These are phyloP conservation scores for Sigmodon hispidus DNA, from an alignment of 2,113 vertebrate genomes.

Conservation along the genomic window DNA sequence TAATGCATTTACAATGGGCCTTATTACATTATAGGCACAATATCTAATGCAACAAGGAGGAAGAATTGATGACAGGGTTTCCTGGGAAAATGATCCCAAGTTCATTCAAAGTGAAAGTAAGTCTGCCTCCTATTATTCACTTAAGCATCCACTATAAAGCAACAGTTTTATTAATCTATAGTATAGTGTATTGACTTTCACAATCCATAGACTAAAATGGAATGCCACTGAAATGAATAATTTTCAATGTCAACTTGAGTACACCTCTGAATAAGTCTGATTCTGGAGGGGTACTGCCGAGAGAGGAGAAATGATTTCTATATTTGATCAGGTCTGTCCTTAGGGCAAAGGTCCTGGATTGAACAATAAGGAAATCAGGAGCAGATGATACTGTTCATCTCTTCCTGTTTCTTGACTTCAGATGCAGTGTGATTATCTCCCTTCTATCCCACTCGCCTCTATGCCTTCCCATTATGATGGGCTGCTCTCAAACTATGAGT, in stretches of 20 bases:
- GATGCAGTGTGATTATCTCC: fast-evolving
- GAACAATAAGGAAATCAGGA: background rate
- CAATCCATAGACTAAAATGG: background rate
- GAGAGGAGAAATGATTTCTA: background rate
- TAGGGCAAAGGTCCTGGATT: too few species aligned
- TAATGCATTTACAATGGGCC: background rate
- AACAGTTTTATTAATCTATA: background rate
- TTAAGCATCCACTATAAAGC: background rate
- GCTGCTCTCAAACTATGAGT: background rate
- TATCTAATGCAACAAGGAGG: background rate
- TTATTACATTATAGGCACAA: background rate
- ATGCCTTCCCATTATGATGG: background rate
- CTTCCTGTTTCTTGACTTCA: background rate
- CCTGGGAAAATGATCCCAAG: background rate
- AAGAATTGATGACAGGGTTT: background rate
- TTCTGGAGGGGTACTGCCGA: background rate
- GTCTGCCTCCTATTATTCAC: background rate
- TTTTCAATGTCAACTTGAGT: background rate
- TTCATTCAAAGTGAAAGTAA: background rate
- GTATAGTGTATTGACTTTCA: background rate
- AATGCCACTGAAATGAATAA: background rate
- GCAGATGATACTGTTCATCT: background rate
- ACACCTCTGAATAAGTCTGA: background rate
- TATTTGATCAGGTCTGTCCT: too few species aligned
- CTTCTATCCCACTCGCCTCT: too few species aligned